Evolutionary conservation across 2,888 invertebrate species (phyloP), one percentile per base, ranked within the genome.

Genomic region (Spicauda simplicius): DNA sequence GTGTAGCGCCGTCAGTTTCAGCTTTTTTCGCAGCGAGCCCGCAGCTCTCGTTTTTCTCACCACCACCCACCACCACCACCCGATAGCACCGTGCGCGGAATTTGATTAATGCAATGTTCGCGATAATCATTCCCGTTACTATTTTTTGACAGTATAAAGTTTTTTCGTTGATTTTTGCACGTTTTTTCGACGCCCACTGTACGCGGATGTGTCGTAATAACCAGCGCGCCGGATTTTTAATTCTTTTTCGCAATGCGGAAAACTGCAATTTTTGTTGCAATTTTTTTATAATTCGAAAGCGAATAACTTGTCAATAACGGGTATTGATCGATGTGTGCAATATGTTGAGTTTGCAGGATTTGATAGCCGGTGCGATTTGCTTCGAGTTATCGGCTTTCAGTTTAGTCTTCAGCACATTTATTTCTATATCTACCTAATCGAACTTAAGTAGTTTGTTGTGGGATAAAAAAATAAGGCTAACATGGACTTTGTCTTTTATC

Each of bases 81-180:
- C 84, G 88, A 92, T 92, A 91, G 88, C 85, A 74, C 88, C 87
- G 88, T 88, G 91, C 89, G 85, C 89, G 87, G 92, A 91, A 93
- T 93, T 91, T 93, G 92, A 93, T 93, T 93, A 93, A 93, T 93
- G 92, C 92, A 91, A 92, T 93, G 92, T 90, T 88, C 91, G 83
- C 88, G 86, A 92, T 93, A 91, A 93, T 92, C 92, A 93, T 91
- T 92, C 91, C 85, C 86, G 91, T 89, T 88, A 90, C 91, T 89
- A 90, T 91, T 90, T 90, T 91, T 91, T 90, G 91, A 91, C 90
- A 88, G 88, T 82, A 80, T 83, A 85, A 86, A 86, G 84, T 88
- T 90, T 89, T 89, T 88, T 81, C 81, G 80, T 78, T 75, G 79
- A 83, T 84, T 85, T 83, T 83, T 74, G 69, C 53, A 54, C 68